Evolutionary conservation across 2,888 invertebrate genomes (phyloP).

Genomic region (Unio delphinus): DNA sequence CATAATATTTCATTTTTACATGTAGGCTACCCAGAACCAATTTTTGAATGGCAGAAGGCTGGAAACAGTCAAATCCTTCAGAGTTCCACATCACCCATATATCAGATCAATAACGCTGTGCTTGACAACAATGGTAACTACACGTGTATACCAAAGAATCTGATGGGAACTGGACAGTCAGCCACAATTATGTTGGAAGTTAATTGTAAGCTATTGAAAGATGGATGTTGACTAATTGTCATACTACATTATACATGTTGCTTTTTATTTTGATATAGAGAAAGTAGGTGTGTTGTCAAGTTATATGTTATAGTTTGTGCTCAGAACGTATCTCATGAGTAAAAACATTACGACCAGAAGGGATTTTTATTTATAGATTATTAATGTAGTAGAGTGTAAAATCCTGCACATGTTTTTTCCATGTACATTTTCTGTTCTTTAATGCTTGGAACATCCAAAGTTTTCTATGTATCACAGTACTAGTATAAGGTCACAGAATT

Average conservation of each 20-base stretch:
- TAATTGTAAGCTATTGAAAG: conserved; percentile 43
- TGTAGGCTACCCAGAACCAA: conserved; percentile 46
- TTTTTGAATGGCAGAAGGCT: conserved; percentile 48
- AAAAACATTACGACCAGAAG: no score
- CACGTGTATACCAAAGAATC: conserved; percentile 54
- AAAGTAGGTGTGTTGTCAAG: no score
- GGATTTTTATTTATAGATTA: no score
- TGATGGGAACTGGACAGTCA: conserved; percentile 44
- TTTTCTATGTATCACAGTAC: neutral
- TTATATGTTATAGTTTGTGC: no score
- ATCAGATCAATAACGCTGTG: conserved; percentile 29
- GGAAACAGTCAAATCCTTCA: conserved; percentile 27
- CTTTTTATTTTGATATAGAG: no score
- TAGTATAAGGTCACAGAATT: neutral
- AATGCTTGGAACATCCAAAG: neutral
- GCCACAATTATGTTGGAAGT: conserved; percentile 47
- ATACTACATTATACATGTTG: no score
- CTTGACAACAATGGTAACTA: conserved; percentile 57
- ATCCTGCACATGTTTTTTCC: no score
- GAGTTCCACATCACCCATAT: conserved; percentile 20
- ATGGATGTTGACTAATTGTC: no score
- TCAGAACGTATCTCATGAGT: no score
- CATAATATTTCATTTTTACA: neutral
- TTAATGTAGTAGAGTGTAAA: no score
- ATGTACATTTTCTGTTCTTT: no score